Base-by-base conservation (phyloP, 2,113 vertebrate species). In the Rana temporaria region DNA sequence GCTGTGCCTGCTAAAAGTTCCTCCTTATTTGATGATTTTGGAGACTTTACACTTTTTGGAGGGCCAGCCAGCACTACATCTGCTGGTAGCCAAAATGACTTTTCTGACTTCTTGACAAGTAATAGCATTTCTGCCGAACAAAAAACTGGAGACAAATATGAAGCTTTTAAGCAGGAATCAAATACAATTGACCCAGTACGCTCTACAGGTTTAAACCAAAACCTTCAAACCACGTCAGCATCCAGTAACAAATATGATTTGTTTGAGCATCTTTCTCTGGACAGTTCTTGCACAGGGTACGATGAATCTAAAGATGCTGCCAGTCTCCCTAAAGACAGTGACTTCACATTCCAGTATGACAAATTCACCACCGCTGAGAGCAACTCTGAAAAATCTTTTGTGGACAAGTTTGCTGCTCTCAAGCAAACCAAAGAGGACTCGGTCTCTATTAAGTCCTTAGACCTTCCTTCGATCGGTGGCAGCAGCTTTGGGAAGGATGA, bases 401-500 rank as follows among this genome's bases (percentile, higher is more conserved):
- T 95, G 71, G 98, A 99, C 88, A 99, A 98, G 86, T 93, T 97
- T 32, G 82, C 95, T 0, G 93, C 95, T 69, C 98, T 99, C 91
- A 96, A 96, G 87, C 97, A 97, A 78, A 91, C 95, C 90, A 99
- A 97, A 91, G 98, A 99, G 90, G 98, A 99, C 91, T 96, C 95
- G 0, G 94, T 95, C 1, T 99, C 98, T 0, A 97, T 99, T 85
- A 98, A 99, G 84, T 99, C 98, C 22, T 92, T 99, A 52, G 98
- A 99, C 90, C 98, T 99, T 73, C 98, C 98, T 0, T 99, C 98
- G 59, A 97, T 99, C 0, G 96, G 97, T 16, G 97, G 98, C 87
- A 99, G 97, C 94, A 99, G 97, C 4, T 92, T 95, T 4, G 98
- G 98, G 82, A 98, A 98, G 88, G 98, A 99, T 80, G 98, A 99